These are phyloP conservation scores for Paradoxurus hermaphroditus DNA, from an alignment of 2,113 vertebrate species.

Conservation along the genomic window DNA sequence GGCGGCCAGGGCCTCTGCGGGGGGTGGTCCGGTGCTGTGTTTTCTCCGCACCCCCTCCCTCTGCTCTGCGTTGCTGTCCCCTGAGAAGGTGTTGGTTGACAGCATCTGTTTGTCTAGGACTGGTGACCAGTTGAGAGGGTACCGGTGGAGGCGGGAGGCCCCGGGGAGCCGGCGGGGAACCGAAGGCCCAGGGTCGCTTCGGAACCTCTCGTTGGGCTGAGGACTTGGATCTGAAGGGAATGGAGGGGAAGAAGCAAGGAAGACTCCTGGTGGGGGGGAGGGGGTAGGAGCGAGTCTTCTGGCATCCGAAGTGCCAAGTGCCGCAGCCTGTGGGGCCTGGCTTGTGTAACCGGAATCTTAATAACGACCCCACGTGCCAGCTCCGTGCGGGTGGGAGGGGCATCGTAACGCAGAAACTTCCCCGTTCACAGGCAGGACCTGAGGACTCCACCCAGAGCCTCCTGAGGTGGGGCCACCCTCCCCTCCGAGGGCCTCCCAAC, in stretches of 20 bases:
- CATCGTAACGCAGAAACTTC: neutral
- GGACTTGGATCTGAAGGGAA: neutral
- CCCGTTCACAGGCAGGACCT: neutral
- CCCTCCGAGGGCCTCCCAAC: no score
- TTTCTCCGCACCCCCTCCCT: accelerated
- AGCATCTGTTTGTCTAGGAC: neutral
- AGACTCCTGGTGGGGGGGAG: neutral
- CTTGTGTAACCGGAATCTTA: neutral
- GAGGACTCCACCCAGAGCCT: neutral
- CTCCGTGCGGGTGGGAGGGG: neutral
- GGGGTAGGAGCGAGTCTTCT: neutral
- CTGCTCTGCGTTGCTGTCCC: no score
- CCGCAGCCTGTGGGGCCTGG: neutral
- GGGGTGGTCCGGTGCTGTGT: no score
- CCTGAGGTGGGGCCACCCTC: neutral
- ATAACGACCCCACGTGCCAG: neutral
- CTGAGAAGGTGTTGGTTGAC: neutral
- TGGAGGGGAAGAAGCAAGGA: neutral
- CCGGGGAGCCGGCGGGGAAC: accelerated
- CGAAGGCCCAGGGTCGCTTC: neutral
- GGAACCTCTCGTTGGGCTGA: neutral
- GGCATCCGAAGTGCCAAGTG: neutral
- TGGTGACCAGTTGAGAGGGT: no score
- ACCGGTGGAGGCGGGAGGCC: neutral
- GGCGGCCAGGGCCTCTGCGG: neutral